Conservation (phyloP, 2,113 vertebrate species). For the Eretmochelys imbricata region DNA sequence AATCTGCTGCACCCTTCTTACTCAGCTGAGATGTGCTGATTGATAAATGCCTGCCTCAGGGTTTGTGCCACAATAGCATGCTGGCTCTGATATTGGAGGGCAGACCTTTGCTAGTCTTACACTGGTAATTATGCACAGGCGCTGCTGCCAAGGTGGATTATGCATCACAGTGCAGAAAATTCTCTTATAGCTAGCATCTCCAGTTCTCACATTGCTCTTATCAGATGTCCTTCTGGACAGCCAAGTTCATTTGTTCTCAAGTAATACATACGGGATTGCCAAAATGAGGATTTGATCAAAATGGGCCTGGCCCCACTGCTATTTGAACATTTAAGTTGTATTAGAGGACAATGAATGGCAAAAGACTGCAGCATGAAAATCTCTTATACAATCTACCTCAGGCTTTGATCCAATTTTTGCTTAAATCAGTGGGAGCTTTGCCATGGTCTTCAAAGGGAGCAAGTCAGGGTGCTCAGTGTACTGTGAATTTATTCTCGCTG, state of each 20-base stretch:
- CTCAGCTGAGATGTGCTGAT: background rate
- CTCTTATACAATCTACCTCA: background rate
- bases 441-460: background rate
- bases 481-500: background rate
- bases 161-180: background rate
- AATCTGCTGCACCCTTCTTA: background rate
- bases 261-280: background rate
- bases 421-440: background rate
- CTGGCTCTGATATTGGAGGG: accelerated
- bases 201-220: background rate
- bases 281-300: background rate
- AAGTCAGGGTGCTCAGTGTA: background rate
- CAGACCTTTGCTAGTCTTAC: background rate
- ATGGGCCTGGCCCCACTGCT: background rate
- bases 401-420: background rate
- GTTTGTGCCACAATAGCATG: background rate
- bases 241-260: background rate
- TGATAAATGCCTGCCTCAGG: background rate
- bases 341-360: background rate
- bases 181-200: background rate
- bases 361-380: background rate
- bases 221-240: background rate
- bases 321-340: background rate
- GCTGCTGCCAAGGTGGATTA: background rate
- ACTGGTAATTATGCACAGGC: background rate